Base-by-base conservation (phyloP, 2,888 invertebrate species). In the Drosophila birchii region DNA sequence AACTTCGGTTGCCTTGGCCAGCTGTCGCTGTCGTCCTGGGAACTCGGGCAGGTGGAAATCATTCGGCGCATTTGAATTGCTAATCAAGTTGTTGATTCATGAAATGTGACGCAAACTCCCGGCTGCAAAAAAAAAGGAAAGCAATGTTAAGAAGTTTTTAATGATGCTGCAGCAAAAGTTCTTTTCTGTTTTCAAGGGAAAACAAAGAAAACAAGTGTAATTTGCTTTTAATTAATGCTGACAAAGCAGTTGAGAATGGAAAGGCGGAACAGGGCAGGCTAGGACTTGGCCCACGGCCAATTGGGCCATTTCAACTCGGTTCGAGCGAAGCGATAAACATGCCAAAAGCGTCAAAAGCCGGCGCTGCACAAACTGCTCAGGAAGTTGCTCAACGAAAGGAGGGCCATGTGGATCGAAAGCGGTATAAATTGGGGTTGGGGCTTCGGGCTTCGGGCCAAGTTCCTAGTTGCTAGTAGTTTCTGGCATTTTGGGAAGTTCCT, bases 201-300 rank as follows among this genome's bases (percentile, higher is more conserved):
- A 69, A 62, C 61, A 45, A 29, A 74, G 6, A 70, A 60, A 51
- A 26, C 69, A 74, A 62, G 62, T 72, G 68, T 84, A 83, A 83
- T 84, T 81, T 78, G 76, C 34, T 84, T 86, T 83, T 83, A 86
- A 86, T 83, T 86, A 83, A 83, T 84, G 81, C 83, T 56, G 60
- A 51, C 56, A 78, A 76, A 74, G 72, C 73, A 69, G 53, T 54
- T 34, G 29, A 23, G 44, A 59, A 41, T 51, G 41, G 38, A 49
- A 41, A 23, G 45, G 41, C 43, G 32, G 29, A 18, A 12, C 36
- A 45, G 47, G 38, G 6, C 20, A 26, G 34, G 44, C 43, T 29
- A 51, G 51, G 51, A 67, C 60, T 78, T 78, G 57, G 66, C 68
- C 62, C 20, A 16, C 23, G 36, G 67, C 74, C 74, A 74, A 74